A percentile compares a stretch with the other conserved stretches of the same genome.
Evolutionary conservation across 2,888 invertebrate species (phyloP).

Genomic region (Elegia similella): DNA sequence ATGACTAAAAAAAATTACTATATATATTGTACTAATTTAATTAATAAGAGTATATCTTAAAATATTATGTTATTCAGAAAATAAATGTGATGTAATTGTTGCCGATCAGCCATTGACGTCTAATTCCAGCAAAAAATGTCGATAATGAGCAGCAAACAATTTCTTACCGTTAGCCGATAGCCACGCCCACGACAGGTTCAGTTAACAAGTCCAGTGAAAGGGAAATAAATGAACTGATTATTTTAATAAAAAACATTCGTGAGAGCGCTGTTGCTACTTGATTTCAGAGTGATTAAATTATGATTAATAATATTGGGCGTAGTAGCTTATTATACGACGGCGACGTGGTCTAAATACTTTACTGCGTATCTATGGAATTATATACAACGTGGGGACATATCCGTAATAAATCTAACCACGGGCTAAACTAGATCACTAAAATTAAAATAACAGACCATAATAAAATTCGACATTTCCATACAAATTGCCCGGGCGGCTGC

Average conservation of each 20-base stretch:
- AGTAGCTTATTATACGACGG: not conserved
- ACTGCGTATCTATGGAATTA: too few species aligned
- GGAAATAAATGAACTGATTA: slow-evolving; percentile 5
- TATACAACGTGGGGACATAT: too few species aligned
- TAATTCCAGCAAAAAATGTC: not conserved
- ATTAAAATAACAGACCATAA: too few species aligned
- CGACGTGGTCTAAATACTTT: not conserved
- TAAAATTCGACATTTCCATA: too few species aligned
- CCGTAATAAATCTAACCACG: too few species aligned
- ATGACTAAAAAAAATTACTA: too few species aligned
- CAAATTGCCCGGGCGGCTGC: too few species aligned
- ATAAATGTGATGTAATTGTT: not conserved
- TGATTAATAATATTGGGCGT: not conserved
- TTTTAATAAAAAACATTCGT: not conserved
- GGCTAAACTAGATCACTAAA: too few species aligned
- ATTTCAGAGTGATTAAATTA: not conserved
- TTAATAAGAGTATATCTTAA: too few species aligned
- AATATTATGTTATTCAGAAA: not conserved
- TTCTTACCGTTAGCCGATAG: slow-evolving; percentile 9
- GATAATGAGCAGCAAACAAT: slow-evolving; percentile 4
- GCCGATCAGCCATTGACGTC: not conserved
- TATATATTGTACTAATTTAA: too few species aligned
- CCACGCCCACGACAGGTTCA: not conserved
- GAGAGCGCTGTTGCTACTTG: not conserved
- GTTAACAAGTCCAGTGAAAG: slow-evolving; percentile 4